These are phyloP conservation scores for Platynereis dumerilii DNA, from an alignment of 2,888 invertebrate species.

Conservation along the genomic window DNA sequence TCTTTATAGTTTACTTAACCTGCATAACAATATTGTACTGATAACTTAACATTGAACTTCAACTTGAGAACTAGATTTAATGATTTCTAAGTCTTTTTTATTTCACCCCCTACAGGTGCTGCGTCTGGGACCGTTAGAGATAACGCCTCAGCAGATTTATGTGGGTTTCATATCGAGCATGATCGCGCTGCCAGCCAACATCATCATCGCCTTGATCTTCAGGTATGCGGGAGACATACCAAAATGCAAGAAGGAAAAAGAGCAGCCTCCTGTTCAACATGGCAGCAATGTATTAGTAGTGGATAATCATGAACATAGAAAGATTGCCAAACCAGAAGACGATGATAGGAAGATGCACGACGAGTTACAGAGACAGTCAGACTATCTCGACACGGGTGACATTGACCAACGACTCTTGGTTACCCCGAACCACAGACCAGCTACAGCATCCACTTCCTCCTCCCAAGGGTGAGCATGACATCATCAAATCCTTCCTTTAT, in stretches of 20 bases:
- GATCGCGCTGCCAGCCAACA: slow-evolving; percentile 38
- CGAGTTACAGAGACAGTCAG: slow-evolving; percentile 30
- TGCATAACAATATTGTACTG: too few species aligned
- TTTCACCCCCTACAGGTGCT: too few species aligned
- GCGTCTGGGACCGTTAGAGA: slow-evolving; percentile 51
- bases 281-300: too few species aligned
- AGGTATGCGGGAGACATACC: slow-evolving; percentile 20
- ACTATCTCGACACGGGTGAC: slow-evolving; percentile 33
- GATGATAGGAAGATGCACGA: not conserved
- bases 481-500: too few species aligned
- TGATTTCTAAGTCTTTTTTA: too few species aligned
- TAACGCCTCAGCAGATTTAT: slow-evolving; percentile 50
- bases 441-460: too few species aligned
- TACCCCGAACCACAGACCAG: not conserved
- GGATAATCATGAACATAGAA: too few species aligned
- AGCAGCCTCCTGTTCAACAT: not conserved
- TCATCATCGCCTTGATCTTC: slow-evolving; percentile 37
- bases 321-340: not conserved
- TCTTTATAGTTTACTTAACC: too few species aligned
- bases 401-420: slow-evolving; percentile 23
- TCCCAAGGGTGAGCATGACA: too few species aligned
- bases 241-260: slow-evolving; percentile 3
- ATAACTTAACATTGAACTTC: too few species aligned
- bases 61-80: too few species aligned
- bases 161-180: slow-evolving; percentile 34